Base-by-base conservation (phyloP, 1,140 invertebrate genomes). In the Tetramorium simillimum region DNA sequence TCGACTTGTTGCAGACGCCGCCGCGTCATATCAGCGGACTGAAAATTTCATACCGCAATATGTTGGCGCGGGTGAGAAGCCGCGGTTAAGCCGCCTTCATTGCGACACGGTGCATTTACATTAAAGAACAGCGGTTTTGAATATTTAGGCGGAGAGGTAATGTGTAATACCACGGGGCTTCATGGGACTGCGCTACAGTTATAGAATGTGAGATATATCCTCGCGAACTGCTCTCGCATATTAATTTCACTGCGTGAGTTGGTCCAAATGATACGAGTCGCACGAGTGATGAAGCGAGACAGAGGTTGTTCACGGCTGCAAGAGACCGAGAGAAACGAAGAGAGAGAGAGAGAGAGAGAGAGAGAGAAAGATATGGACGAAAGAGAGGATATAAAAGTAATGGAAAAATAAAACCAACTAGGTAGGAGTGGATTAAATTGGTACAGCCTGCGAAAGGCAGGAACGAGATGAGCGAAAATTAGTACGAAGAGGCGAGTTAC, bases 201-300 rank as follows among this genome's bases (percentile, higher is more conserved):
- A 37, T 6, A 33, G 60, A 14, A 37, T 12, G 43, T 24, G 14
- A 65, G 12, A 78, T 67, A 53, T 69, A 53, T 21, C n/a, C 62
- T 28, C 43, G 60, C 12, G 33, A 18, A 33, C 7, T 40, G 62
- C 46, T 67, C 75, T 49, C 24, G 58, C 58, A 78, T 80, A 80
- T 80, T 80, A 80, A 80, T 69, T 56, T 67, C 46, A 21, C 28
- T 49, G n/a, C n/a, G 46, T 51, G 46, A 80, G 46, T 80, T 67
- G 67, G 46, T 14, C n/a, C 46, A 67, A 80, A 67, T 53, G 77
- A 67, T 78, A 78, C 37, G 33, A 43, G 14, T 18, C 46, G 18
- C 21, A n/a, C 10, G 14, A 69, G 49, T 62, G 24, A 43, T 60
- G 10, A 63, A 63, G 21, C 16, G 10, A 12, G 16, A 77, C 3